Conservation (phyloP, 37 sponge, comb jelly and placozoan genomes). For the Dysidea cf. avara region DNA sequence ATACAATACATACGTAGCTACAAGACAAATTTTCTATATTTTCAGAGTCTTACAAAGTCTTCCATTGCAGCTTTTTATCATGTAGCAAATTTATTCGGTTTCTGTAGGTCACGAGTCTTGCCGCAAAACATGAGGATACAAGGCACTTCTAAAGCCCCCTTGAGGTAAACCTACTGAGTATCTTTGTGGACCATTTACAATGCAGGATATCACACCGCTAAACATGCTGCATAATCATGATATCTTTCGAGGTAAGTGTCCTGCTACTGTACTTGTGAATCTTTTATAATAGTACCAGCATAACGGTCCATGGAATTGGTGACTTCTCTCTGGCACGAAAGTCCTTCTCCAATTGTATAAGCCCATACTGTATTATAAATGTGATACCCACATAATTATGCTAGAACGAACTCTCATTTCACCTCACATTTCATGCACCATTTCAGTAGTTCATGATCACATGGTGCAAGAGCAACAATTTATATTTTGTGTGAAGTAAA, state of each 20-base stretch:
- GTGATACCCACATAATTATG: constrained; percentile 10
- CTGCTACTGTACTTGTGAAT: neutral
- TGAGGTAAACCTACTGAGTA: neutral
- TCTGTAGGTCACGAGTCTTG: neutral
- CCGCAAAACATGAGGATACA: constrained; percentile 4
- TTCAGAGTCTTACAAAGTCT: too few species aligned
- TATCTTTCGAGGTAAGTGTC: too few species aligned
- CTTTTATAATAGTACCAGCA: constrained; percentile 15
- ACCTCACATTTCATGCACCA: too few species aligned
- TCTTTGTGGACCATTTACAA: constrained; percentile 3
- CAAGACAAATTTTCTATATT: too few species aligned
- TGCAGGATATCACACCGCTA: neutral
- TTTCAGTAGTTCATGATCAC: too few species aligned
- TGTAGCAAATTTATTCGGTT: neutral
- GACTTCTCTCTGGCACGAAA: neutral
- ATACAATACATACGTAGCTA: too few species aligned
- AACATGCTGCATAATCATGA: constrained; percentile 12
- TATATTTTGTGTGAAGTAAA: too few species aligned
- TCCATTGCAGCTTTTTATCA: neutral
- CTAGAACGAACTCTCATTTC: too few species aligned
- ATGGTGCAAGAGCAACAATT: too few species aligned
- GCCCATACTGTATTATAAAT: constrained; percentile 2
- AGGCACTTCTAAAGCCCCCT: constrained; percentile 13
- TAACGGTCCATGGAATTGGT: constrained; percentile 20
- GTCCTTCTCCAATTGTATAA: neutral